These are phyloP conservation scores for Patella caerulea DNA, from an alignment of 2,888 invertebrate species.

Conservation along the genomic window DNA sequence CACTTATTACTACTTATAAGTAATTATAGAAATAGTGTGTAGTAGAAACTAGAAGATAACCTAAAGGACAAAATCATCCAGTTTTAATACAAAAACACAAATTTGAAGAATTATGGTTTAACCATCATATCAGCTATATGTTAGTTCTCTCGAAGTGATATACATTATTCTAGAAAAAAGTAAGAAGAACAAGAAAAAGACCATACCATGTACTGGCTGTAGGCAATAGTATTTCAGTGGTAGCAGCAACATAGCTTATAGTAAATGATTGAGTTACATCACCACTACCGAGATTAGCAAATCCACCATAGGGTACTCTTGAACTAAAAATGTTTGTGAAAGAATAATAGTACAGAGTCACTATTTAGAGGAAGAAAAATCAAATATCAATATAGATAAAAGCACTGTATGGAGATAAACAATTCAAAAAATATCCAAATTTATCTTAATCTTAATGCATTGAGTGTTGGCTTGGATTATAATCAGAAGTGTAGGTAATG, in stretches of 20 bases:
- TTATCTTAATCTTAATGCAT: neutral
- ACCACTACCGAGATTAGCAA: constrained; percentile 59
- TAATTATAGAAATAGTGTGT: no score
- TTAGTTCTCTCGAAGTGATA: neutral
- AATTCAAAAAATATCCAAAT: neutral
- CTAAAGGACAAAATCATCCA: no score
- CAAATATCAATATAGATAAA: neutral
- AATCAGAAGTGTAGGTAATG: neutral
- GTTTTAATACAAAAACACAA: no score
- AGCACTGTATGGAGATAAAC: neutral
- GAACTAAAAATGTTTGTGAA: constrained; percentile 49
- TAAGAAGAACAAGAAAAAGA: neutral
- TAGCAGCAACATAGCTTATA: constrained; percentile 54
- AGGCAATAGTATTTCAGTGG: constrained; percentile 49
- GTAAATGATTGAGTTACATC: constrained; percentile 65
- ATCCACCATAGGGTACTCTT: constrained; percentile 68
- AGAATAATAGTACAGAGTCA: neutral
- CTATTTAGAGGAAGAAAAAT: neutral
- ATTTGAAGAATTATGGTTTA: no score
- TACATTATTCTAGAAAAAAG: neutral
- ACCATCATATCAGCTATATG: no score
- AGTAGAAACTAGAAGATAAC: no score
- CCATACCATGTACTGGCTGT: constrained; percentile 67
- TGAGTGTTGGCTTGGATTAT: neutral
- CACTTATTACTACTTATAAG: no score